These are phyloP conservation scores for Callyntrura guangdongensis DNA, from an alignment of 2,888 invertebrate genomes.

Conservation along the genomic window DNA sequence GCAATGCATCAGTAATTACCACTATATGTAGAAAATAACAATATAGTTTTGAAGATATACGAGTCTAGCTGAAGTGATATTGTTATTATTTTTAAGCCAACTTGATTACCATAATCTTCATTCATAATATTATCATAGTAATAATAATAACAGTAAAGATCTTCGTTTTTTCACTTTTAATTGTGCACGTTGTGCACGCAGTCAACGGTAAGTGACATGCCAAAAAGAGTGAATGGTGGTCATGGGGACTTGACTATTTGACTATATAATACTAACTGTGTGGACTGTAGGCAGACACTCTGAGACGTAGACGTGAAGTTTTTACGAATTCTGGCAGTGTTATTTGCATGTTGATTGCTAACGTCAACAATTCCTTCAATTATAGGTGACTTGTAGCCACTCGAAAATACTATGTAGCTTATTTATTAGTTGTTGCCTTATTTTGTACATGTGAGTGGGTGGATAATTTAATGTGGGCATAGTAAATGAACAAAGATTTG, in stretches of 20 bases:
- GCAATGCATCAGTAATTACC: conserved; percentile 27
- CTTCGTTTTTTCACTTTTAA: conserved; percentile 7
- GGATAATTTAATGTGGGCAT: neutral
- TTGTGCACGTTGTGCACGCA: neutral
- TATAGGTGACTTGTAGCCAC: neutral
- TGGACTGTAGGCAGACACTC: neutral
- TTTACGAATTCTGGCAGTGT: conserved; percentile 4
- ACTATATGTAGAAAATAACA: conserved; percentile 36
- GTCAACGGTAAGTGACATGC: neutral
- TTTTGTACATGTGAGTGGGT: neutral
- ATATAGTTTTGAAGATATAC: neutral
- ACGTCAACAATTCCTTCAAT: conserved; percentile 52
- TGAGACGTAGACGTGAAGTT: too few relatives aligned
- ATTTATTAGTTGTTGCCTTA: neutral
- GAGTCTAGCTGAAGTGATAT: neutral
- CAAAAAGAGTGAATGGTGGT: neutral
- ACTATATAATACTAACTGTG: neutral
- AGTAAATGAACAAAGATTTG: neutral
- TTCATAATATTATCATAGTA: conserved; percentile 1
- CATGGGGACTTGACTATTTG: neutral
- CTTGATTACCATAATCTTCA: conserved; percentile 31
- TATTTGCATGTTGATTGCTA: conserved; percentile 40
- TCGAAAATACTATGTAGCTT: neutral
- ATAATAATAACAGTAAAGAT: conserved; percentile 4
- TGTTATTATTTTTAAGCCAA: conserved; percentile 8